phyloP scores from a whole-genome alignment of 2,888 invertebrate species.

The Pherbina coryleti region DNA sequence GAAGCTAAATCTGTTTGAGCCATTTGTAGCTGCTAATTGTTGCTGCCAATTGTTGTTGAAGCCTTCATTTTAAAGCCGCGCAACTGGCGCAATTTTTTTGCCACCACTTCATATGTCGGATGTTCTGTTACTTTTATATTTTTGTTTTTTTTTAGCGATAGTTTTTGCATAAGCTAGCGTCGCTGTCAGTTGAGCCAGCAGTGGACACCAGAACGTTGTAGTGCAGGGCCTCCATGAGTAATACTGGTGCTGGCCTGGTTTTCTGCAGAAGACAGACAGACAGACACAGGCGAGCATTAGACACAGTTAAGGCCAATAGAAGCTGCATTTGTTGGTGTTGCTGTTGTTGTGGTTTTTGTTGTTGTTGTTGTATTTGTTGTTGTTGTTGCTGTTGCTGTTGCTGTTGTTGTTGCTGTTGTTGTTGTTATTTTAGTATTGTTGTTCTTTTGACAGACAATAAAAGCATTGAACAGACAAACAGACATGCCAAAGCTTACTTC shows the following conservation, averaged over 20 bases:
- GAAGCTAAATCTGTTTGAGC: too few species aligned
- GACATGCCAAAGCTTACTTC: background rate
- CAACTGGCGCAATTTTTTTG: too few species aligned
- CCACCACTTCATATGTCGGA: too few species aligned
- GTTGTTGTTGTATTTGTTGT: too few species aligned
- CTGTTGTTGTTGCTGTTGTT: background rate
- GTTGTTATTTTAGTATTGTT: background rate
- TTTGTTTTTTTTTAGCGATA: background rate
- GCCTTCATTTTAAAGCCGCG: background rate
- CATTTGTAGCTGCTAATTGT: background rate
- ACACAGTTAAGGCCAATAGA: constrained; percentile 10
- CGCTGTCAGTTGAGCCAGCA: background rate
- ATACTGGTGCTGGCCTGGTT: background rate
- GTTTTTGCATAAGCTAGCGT: background rate
- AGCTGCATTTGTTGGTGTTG: background rate
- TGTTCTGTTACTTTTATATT: too few species aligned
- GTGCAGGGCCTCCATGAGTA: too few species aligned
- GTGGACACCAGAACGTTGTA: too few species aligned
- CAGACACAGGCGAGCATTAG: background rate
- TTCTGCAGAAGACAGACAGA: background rate
- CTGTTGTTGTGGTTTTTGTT: background rate
- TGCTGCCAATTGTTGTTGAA: background rate
- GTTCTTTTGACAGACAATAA: background rate
- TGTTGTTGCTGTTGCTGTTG: background rate
- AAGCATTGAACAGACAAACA: background rate